Base-by-base conservation (phyloP, 1,140 invertebrate species). In the Drosophila paulistorum region DNA sequence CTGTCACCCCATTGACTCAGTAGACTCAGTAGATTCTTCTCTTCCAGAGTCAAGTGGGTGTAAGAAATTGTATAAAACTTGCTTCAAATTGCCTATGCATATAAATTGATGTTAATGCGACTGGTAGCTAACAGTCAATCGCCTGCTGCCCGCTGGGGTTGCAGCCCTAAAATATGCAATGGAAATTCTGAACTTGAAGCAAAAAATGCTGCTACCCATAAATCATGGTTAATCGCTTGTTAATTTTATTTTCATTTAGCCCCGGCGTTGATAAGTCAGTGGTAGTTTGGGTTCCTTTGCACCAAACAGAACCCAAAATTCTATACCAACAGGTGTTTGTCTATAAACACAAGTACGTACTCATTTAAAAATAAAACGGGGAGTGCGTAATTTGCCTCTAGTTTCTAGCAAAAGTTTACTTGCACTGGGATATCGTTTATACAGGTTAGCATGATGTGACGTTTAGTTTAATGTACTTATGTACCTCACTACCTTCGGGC, bases 61-160 rank as follows among this genome's bases (percentile, higher is more conserved):
- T 85, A 90, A 90, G 81, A 91, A 91, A 91, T 92, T 90, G 73
- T 89, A 71, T 91, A 91, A 91, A 91, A 92, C 89, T 86, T 83
- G 75, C 82, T 91, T 74, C 76, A 92, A 89, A 91, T 90, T 91
- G 90, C 79, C 90, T 92, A 86, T 92, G 91, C 91, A 92, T 92
- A 92, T 92, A 92, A 92, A 92, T 92, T 91, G 87, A 80, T 62
- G 91, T 91, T 92, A 91, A 92, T 92, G 81, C 84, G 48, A 10
- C 59, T 30, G 48, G 41, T 45, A 55, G 23, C 1, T 7, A 35
- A 26, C 39, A 73, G 63, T 66, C 39, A 55, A 17, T 72, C 41
- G 7, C 14, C 1, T 35, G 5, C 26, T 33, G 20, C 0, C 30
- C 10, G 14, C 3, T 3, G 55, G 59, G 2, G 17, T 11, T 26